A percentile compares a stretch with the other conserved stretches of the same genome.
Conservation (phyloP, 2,797 vertebrate species). For the Potorous gilbertii region DNA sequence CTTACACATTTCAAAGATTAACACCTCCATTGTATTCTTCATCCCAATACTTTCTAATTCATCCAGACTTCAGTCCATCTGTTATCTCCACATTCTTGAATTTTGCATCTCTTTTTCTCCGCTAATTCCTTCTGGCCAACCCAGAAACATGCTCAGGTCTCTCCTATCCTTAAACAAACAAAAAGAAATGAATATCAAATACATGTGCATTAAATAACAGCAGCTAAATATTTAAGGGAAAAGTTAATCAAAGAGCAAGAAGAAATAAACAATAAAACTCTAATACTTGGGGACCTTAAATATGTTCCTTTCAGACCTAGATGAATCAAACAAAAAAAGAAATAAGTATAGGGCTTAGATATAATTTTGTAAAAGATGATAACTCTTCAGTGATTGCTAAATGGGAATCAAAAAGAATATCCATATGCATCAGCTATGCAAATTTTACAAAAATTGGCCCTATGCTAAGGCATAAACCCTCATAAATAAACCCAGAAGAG, state of each 20-base stretch:
- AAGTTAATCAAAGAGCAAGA: not conserved
- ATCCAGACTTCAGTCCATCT: not conserved
- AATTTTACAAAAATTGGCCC: not conserved
- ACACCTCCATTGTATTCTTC: not conserved
- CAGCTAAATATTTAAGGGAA: not conserved
- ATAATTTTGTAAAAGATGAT: not conserved
- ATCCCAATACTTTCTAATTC: not conserved
- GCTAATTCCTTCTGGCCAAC: not conserved
- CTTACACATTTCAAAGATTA: not conserved
- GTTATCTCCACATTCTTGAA: not conserved
- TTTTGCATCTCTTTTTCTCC: not conserved
- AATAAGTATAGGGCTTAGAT: not conserved
- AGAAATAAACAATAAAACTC: not conserved
- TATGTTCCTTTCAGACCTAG: not conserved
- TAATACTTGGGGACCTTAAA: not conserved
- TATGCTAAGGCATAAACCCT: not conserved
- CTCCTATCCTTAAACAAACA: not conserved
- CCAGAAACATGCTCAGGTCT: not conserved
- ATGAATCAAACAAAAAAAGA: not conserved
- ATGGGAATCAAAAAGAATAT: not conserved
- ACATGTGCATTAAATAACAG: not conserved
- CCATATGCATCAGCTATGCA: not conserved
- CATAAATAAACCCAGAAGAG: not conserved
- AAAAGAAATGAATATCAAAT: not conserved
- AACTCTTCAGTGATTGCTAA: not conserved